Evolutionary conservation across 2,888 invertebrate species (phyloP).

Genomic region (Resseliella maxima): DNA sequence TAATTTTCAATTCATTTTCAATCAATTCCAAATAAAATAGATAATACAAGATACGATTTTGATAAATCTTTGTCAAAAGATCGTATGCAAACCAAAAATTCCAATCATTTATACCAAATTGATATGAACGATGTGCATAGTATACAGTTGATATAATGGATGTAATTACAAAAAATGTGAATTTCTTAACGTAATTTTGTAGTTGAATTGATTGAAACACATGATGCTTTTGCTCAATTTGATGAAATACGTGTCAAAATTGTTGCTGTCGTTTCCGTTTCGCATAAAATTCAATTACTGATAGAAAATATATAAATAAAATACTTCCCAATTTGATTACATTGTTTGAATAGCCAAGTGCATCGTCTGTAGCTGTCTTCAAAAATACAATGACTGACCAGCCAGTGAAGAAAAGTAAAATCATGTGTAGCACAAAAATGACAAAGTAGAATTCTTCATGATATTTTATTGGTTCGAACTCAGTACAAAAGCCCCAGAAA

Average conservation of each 20-base stretch:
- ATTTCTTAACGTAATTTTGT: not conserved
- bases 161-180: not conserved
- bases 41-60: not conserved
- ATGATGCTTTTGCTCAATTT: not conserved
- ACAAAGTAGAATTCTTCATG: not conserved
- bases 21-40: not conserved
- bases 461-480: not conserved
- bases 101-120: not conserved
- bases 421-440: not conserved
- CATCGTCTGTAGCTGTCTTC: not conserved
- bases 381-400: not conserved
- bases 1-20: not conserved
- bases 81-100: not conserved
- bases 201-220: not conserved
- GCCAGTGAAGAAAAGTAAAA: not conserved
- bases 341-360: not conserved
- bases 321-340: not conserved
- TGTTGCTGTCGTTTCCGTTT: not conserved
- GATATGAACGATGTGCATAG: not conserved
- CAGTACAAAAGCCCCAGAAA: constrained; percentile 9
- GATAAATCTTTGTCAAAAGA: not conserved
- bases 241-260: not conserved
- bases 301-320: not conserved
- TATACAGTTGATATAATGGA: not conserved
- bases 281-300: not conserved